Percentiles rank a stretch among this genome's conserved stretches.
These are phyloP conservation scores for Tetramorium bicarinatum DNA, from an alignment of 2,888 invertebrate genomes.

Conservation along the genomic window DNA sequence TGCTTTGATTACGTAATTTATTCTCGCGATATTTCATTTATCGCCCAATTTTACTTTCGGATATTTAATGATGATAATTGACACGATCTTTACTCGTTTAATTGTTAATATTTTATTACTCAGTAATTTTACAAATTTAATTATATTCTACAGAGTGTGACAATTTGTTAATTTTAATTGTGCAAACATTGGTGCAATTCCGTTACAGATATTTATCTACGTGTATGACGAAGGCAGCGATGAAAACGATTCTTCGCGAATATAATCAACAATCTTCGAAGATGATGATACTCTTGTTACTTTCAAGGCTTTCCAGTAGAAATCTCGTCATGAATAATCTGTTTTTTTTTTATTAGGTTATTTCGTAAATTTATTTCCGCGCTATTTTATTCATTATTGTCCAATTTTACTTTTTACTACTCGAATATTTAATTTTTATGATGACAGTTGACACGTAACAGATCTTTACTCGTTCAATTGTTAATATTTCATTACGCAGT, in stretches of 20 bases:
- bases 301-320: neutral
- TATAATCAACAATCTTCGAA: conserved; percentile 40
- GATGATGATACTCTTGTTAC: neutral
- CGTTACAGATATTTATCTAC: too few relatives aligned
- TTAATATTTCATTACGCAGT: neutral
- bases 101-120: too few relatives aligned
- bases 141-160: too few relatives aligned
- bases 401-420: neutral
- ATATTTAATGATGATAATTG: too few relatives aligned
- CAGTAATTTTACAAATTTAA: too few relatives aligned
- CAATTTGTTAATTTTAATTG: too few relatives aligned
- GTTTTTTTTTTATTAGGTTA: neutral
- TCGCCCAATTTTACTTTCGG: too few relatives aligned
- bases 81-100: too few relatives aligned
- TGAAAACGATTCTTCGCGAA: conserved; percentile 46
- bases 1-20: too few relatives aligned
- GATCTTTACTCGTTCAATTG: neutral
- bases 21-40: too few relatives aligned
- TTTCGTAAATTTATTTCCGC: neutral
- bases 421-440: conserved; percentile 7
- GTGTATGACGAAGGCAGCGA: neutral
- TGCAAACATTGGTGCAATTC: too few relatives aligned
- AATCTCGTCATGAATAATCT: neutral
- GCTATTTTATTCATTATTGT: neutral
- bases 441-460: neutral